Percentiles rank a stretch among this genome's conserved stretches.
phyloP scores from a whole-genome alignment of 2,888 invertebrate genomes.

The Choreutis nemorana region DNA sequence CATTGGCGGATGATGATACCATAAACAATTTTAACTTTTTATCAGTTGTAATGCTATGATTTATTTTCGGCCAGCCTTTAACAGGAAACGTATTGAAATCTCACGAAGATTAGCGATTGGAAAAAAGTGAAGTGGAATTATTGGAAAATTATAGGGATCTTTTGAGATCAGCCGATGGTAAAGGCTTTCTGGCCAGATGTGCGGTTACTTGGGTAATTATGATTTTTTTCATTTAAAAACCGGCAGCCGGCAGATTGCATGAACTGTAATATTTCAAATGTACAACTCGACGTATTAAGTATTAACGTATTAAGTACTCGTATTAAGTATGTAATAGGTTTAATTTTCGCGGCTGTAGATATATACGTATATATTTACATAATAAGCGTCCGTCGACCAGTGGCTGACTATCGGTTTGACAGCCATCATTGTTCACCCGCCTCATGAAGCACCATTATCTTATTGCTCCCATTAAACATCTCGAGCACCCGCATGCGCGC shows the following conservation, averaged over 20 bases:
- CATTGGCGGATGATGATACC: conserved; percentile 48
- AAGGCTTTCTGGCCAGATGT: conserved; percentile 12
- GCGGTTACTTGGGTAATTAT: conserved; percentile 33
- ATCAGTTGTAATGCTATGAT: conserved; percentile 32
- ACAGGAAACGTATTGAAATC: conserved; percentile 55
- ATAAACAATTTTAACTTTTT: conserved; percentile 42
- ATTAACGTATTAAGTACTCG: conserved; percentile 3
- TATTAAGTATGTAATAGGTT: too few species aligned
- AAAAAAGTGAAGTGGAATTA: conserved; percentile 56
- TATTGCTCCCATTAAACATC: conserved; percentile 44
- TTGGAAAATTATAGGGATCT: conserved; percentile 49
- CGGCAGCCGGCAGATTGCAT: too few species aligned
- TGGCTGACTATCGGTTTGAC: conserved; percentile 25
- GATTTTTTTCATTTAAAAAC: too few species aligned
- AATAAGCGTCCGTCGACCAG: too few species aligned
- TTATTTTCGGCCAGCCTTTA: conserved; percentile 36
- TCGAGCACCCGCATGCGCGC: conserved; percentile 45
- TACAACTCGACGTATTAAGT: conserved; percentile 7
- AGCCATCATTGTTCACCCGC: conserved; percentile 36
- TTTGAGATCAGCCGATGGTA: conserved; percentile 25
- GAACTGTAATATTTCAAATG: too few species aligned
- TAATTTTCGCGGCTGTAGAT: too few species aligned
- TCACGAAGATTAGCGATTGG: conserved; percentile 49
- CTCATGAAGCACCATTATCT: conserved; percentile 44
- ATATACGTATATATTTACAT: too few species aligned